These are phyloP conservation scores for Caenorhabditis sp. DNA, from an alignment of 2,888 invertebrate species.

Conservation along the genomic window DNA sequence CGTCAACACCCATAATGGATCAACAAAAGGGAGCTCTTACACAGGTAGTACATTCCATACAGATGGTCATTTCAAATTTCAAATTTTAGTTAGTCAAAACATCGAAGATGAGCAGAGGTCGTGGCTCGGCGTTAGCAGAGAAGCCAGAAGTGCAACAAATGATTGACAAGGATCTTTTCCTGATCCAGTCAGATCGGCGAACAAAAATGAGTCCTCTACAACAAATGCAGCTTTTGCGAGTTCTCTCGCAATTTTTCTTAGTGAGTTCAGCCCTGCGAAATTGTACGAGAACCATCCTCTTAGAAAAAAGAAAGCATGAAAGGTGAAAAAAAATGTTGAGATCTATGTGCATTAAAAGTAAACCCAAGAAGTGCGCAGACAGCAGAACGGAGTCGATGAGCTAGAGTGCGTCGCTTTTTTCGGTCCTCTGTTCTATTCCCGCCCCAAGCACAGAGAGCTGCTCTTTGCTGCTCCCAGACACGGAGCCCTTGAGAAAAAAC, in stretches of 20 bases:
- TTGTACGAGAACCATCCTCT: background rate
- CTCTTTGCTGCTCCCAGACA: background rate
- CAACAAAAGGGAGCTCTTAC: slow-evolving; percentile 3
- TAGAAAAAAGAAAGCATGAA: no score
- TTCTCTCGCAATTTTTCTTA: slow-evolving; percentile 66
- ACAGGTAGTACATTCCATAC: slow-evolving; percentile 3
- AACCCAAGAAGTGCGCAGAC: background rate
- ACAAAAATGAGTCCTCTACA: slow-evolving; percentile 67
- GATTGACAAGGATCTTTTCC: slow-evolving; percentile 71
- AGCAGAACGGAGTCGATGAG: background rate
- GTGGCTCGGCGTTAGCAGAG: slow-evolving; percentile 43
- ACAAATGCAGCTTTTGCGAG: slow-evolving; percentile 57
- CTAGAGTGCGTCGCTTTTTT: background rate
- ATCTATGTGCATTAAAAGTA: background rate
- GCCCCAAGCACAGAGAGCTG: background rate
- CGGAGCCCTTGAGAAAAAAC: background rate
- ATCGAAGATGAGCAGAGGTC: slow-evolving; percentile 53
- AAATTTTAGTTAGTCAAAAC: slow-evolving; percentile 49
- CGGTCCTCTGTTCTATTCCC: background rate
- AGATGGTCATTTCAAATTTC: background rate
- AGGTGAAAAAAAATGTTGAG: no score
- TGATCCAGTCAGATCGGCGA: slow-evolving; percentile 67
- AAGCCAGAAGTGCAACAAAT: slow-evolving; percentile 66
- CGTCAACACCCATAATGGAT: slow-evolving; percentile 1
- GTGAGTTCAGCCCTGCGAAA: slow-evolving; percentile 29